Evolutionary conservation across 1,140 invertebrate genomes (phyloP), one percentile per base, ranked within the genome.

Genomic region (Teleogryllus occipitalis): DNA sequence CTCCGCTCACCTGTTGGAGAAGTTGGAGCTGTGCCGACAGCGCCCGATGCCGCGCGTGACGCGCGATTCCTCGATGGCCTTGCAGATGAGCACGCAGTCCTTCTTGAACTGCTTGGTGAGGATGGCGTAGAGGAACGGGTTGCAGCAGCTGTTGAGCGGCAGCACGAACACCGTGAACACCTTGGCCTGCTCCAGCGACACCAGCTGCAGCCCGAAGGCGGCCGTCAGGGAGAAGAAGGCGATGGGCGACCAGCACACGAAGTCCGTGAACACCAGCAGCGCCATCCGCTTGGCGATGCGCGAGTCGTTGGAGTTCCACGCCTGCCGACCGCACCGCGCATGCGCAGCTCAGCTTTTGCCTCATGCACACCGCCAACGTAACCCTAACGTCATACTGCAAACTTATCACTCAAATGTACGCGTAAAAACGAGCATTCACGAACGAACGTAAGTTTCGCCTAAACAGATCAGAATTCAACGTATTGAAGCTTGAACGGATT

Each of bases 61-160:
- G 47, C 96, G 88, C 0, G 95, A 96, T 84, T 97, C 96, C 86
- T 98, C 96, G 82, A 98, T 97, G 10, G 95, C 93, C 84, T 97
- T 95, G 86, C 97, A 98, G 76, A 99, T 94, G 82, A 97, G 91
- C 0, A 98, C 95, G 86, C 97, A 99, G 85, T 98, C 97, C 86
- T 98, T 97, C 85, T 98, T 98, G 85, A 98, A 99, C 84, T 98
- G 97, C 85, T 98, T 98, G 0, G 97, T 99, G 79, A 98, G 90
- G 80, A 98, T 98, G 27, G 97, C 97, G 86, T 98, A 99, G 0
- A 99, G 89, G 84, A 98, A 98, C 0, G 97, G 97, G 87, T 99
- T 98, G 85, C 96, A 98, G 84, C 97, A 98, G 0, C 95, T 97
- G 85, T 98, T 98, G 14, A 99, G 86, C 3, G 97, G 97, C 80